phyloP scores from a whole-genome alignment of 2,888 invertebrate genomes.

The Caenorhabditis sp. region DNA sequence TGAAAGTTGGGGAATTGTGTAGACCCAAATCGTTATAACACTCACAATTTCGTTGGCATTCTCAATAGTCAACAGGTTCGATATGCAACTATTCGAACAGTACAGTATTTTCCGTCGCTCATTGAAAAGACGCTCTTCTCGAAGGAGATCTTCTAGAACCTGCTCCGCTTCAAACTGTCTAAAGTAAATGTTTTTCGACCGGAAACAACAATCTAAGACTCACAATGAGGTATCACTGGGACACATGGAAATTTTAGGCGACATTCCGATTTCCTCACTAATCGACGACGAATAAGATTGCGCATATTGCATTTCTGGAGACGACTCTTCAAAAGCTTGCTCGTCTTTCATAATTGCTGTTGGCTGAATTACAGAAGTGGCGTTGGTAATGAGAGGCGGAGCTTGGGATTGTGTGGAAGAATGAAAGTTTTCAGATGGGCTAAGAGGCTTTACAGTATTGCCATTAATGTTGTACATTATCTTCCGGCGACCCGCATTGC shows the following conservation, averaged over 20 bases:
- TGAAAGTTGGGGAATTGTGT: too few relatives aligned
- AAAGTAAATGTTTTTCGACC: slow-evolving; percentile 2
- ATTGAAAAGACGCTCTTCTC: slow-evolving; percentile 70
- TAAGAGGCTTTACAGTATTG: neutral
- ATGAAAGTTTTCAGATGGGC: neutral
- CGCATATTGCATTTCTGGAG: slow-evolving; percentile 63
- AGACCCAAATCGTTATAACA: too few relatives aligned
- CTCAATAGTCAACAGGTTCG: slow-evolving; percentile 64
- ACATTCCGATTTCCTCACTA: slow-evolving; percentile 57
- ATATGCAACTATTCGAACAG: slow-evolving; percentile 64
- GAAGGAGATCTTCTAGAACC: slow-evolving; percentile 68
- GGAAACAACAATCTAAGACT: neutral
- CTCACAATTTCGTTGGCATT: slow-evolving; percentile 73
- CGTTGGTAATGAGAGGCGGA: neutral
- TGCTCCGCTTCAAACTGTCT: slow-evolving; percentile 63
- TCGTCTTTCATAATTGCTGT: slow-evolving; percentile 20
- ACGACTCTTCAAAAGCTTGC: slow-evolving; percentile 13
- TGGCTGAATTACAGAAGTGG: slow-evolving; percentile 16
- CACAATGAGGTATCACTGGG: slow-evolving; percentile 8
- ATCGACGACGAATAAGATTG: slow-evolving; percentile 68
- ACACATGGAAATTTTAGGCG: slow-evolving; percentile 52
- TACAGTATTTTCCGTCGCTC: slow-evolving; percentile 71
- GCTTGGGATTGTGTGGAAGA: neutral
- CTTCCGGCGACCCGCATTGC: slow-evolving; percentile 73
- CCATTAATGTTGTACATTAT: slow-evolving; percentile 62